phyloP scores from a whole-genome alignment of 2,888 invertebrate species.

The Eupithecia insigniata region DNA sequence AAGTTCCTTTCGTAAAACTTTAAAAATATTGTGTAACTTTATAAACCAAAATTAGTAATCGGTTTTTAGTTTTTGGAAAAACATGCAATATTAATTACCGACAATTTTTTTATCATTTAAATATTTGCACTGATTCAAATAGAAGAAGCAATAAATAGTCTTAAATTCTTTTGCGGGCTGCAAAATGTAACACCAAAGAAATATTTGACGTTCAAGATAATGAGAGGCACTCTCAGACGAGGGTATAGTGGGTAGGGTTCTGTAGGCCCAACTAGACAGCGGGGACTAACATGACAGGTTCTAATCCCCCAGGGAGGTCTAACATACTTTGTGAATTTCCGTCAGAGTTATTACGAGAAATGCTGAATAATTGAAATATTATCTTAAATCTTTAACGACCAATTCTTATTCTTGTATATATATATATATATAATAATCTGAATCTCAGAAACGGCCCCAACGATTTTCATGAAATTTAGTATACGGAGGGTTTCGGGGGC shows the following conservation, averaged over 20 bases:
- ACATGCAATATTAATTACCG: neutral
- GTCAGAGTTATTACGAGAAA: conserved; percentile 19
- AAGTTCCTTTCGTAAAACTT: no score
- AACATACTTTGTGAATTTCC: conserved; percentile 23
- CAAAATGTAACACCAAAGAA: conserved; percentile 31
- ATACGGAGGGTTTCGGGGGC: no score
- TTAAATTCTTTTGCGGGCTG: conserved; percentile 23
- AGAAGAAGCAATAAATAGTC: conserved; percentile 1
- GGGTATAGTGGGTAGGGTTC: conserved; percentile 35
- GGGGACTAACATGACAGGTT: conserved; percentile 40
- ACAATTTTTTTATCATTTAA: neutral
- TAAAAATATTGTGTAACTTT: no score
- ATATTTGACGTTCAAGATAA: conserved; percentile 38
- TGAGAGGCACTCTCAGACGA: conserved; percentile 36
- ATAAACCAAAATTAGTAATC: neutral
- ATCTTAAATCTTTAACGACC: no score
- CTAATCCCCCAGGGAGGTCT: conserved; percentile 36
- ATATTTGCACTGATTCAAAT: neutral
- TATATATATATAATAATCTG: no score
- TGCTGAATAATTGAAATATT: no score
- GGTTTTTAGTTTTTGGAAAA: neutral
- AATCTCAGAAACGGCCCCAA: no score
- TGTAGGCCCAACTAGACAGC: conserved; percentile 38
- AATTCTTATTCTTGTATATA: no score
- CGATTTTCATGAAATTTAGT: no score